A percentile compares a stretch with the other conserved stretches of the same genome.
Evolutionary conservation across 2,113 vertebrate genomes (phyloP).

Genomic region (Indicator indicator): DNA sequence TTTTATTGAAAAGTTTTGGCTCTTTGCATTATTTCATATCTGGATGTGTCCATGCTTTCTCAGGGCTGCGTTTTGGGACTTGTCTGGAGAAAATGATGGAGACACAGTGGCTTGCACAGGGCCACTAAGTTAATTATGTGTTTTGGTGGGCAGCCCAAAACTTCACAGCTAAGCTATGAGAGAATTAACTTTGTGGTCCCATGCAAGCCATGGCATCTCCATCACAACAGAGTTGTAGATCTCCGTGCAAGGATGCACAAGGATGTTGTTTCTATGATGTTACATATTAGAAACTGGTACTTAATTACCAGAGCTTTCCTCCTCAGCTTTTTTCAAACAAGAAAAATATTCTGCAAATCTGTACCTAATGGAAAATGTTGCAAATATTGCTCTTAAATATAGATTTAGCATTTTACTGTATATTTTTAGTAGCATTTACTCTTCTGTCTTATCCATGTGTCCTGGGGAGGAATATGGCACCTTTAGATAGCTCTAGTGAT

Average conservation of each 20-base stretch:
- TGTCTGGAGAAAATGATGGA: background rate
- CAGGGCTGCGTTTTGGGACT: background rate
- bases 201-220: background rate
- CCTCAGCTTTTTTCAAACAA: background rate
- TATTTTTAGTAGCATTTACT: background rate
- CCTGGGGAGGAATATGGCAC: fast-evolving
- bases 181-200: no score
- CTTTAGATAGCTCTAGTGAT: background rate
- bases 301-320: background rate
- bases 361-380: background rate
- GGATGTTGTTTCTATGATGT: background rate
- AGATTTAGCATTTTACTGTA: background rate
- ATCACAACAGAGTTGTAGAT: background rate
- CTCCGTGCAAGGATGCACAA: background rate
- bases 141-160: no score
- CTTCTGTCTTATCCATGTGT: background rate
- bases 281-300: background rate
- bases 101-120: fast-evolving
- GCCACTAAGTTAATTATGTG: background rate
- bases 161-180: no score
- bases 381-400: background rate
- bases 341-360: background rate
- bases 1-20: background rate
- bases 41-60: background rate
- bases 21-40: background rate